A percentile compares a stretch with the other conserved stretches of the same genome.
phyloP scores from a whole-genome alignment of 2,888 invertebrate genomes.

The Nematopogon swammerdamellus region DNA sequence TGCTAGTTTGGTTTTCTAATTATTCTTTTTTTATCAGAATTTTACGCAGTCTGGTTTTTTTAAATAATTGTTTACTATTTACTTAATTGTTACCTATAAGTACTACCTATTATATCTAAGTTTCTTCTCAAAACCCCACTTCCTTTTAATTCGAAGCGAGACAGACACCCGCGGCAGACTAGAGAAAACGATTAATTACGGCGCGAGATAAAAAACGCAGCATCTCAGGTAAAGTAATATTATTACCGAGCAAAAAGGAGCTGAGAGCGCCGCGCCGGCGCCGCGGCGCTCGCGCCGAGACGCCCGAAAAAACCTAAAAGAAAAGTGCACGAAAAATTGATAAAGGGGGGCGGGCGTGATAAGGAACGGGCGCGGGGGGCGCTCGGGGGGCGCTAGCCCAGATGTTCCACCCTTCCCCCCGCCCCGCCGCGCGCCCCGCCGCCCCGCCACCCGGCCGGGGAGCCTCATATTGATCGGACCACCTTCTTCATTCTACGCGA shows the following conservation, averaged over 20 bases:
- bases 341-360: slow-evolving; percentile 25
- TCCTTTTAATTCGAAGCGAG: no score
- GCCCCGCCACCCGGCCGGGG: slow-evolving; percentile 17
- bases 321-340: slow-evolving; percentile 44
- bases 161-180: neutral
- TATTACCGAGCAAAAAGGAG: neutral
- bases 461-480: slow-evolving; percentile 34
- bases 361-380: slow-evolving; percentile 2
- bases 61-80: no score
- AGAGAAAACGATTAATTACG: slow-evolving; percentile 7
- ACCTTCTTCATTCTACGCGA: slow-evolving; percentile 21
- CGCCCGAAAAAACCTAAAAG: slow-evolving; percentile 28
- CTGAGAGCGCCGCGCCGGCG: neutral
- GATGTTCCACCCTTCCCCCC: neutral
- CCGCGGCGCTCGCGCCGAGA: neutral
- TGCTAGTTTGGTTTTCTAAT: no score
- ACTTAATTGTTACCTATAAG: no score
- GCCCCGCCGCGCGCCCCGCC: neutral
- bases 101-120: no score
- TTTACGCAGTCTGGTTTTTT: no score
- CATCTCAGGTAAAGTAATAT: neutral
- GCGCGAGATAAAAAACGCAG: slow-evolving; percentile 3
- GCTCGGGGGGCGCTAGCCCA: neutral
- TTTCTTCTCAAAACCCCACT: no score
- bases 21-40: no score